phyloP scores from a whole-genome alignment of 2,113 vertebrate species.

The Megalops atlanticus region DNA sequence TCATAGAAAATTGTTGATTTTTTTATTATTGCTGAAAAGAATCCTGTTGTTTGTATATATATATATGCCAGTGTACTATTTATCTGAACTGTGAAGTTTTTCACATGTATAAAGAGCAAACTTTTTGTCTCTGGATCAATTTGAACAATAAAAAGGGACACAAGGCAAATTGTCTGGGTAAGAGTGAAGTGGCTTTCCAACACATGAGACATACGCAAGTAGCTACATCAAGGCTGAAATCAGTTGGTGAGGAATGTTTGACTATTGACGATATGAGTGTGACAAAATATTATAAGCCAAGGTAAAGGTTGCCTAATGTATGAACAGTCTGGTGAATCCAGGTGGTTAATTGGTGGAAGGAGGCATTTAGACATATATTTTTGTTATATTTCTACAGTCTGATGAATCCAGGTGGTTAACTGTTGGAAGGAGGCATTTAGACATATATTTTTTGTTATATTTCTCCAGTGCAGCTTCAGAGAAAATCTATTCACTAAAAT shows the following conservation, averaged over 20 bases:
- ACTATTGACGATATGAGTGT: not conserved
- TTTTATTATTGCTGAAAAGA: not conserved
- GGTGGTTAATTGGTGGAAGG: not conserved
- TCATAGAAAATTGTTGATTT: not conserved
- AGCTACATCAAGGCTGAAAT: not conserved
- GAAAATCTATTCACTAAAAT: too few relatives aligned
- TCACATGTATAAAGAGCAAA: conserved; percentile 54
- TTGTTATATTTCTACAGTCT: too few relatives aligned
- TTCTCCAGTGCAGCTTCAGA: too few relatives aligned
- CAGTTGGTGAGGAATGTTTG: not conserved
- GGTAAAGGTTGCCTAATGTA: not conserved
- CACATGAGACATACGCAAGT: too few relatives aligned
- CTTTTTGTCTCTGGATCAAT: conserved; percentile 40
- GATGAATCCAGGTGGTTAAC: not conserved
- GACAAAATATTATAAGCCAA: not conserved
- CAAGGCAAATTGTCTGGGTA: conserved; percentile 3
- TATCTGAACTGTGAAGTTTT: conserved; percentile 67
- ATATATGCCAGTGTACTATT: conserved; percentile 62
- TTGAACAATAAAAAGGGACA: conserved; percentile 54
- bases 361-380: too few relatives aligned
- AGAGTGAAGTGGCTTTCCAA: conserved; percentile 3
- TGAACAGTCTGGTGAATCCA: not conserved
- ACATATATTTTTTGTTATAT: too few relatives aligned
- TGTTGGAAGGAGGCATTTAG: not conserved
- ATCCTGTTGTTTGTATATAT: conserved; percentile 43